Conservation (phyloP, 64 coral and sea anemone genomes). For the Acropora yongei region DNA sequence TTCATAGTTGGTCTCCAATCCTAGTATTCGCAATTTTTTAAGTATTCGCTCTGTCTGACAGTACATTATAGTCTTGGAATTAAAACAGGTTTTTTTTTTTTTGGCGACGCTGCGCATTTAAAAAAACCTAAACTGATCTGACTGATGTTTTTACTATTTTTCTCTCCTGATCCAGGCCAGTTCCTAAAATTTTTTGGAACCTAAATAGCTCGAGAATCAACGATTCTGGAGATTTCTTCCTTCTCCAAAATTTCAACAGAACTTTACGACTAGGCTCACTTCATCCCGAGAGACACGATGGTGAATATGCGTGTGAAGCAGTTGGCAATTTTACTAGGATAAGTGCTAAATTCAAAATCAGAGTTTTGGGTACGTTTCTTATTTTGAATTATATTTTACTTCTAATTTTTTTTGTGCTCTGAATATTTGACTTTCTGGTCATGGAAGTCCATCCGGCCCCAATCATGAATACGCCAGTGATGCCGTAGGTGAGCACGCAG, state of each 20-base stretch:
- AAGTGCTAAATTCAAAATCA: not conserved
- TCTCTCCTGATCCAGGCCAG: not conserved
- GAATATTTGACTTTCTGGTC: too few species aligned
- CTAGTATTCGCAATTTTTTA: too few species aligned
- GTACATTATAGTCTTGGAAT: not conserved
- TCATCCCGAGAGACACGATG: not conserved
- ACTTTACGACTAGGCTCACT: slow-evolving; percentile 19
- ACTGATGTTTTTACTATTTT: not conserved
- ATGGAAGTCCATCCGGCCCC: too few species aligned
- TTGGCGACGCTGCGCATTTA: too few species aligned
- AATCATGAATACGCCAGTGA: too few species aligned
- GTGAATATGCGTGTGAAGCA: slow-evolving; percentile 14
- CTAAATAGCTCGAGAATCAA: not conserved
- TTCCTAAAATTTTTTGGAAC: slow-evolving; percentile 19
- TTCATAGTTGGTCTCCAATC: too few species aligned
- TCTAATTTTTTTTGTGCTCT: too few species aligned
- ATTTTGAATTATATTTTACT: too few species aligned
- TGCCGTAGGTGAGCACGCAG: too few species aligned
- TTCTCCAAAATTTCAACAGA: not conserved
- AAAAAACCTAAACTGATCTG: not conserved
- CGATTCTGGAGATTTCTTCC: slow-evolving; percentile 1
- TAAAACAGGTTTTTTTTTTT: too few species aligned
- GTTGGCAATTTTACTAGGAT: not conserved
- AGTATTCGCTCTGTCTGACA: not conserved
- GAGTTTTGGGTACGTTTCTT: slow-evolving; percentile 4